Base-by-base conservation (phyloP, 2,888 invertebrate species). In the Netelia inedita region DNA sequence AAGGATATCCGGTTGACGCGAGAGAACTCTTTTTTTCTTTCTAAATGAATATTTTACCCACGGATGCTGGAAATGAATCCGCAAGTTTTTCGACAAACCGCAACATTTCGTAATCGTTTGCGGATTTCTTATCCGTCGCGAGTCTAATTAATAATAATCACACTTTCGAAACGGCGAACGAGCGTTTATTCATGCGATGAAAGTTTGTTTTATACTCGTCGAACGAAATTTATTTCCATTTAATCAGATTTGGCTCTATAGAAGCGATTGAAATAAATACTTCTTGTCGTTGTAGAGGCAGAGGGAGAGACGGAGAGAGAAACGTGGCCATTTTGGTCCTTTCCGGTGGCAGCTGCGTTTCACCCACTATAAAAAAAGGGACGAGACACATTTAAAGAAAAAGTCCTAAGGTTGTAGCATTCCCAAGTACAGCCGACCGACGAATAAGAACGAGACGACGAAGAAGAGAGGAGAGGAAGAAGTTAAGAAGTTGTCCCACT, bases 1-100 rank as follows among this genome's bases (percentile, higher is more conserved):
- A 69, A 85, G 84, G 82, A 85, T 79, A 57, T 85, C 84, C 84
- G 73, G 73, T 74, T 72, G 16, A 23, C 46, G 57, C 10, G 21
- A 74, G 41, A 55, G 23, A 43, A 46, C 16, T 8, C 8, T 28
- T 28, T 28, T 28, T 3, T 28, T 14, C 16, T 46, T 65, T 43
- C 14, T 43, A 74, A 66, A 73, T 9, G n/a, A 76, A 46, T 61
- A 66, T 65, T 73, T 73, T 9, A 78, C 73, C 81, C 53, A 61
- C 72, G 53, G 35, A 61, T 78, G 57, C 63, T 78, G 66, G 23
- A 81, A 23, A 41, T 6, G 35, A 43, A 43, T 23, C n/a, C 14
- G 72, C 43, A 59, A 16, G 21, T 43, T 69, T 55, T 9, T 23
- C 21, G 41, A 65, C 50, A 63, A 23, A 71, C 76, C 61, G 16